Percentiles rank a stretch among this genome's conserved stretches.
Conservation (phyloP, 1,140 invertebrate species). For the Pararge aegeria region DNA sequence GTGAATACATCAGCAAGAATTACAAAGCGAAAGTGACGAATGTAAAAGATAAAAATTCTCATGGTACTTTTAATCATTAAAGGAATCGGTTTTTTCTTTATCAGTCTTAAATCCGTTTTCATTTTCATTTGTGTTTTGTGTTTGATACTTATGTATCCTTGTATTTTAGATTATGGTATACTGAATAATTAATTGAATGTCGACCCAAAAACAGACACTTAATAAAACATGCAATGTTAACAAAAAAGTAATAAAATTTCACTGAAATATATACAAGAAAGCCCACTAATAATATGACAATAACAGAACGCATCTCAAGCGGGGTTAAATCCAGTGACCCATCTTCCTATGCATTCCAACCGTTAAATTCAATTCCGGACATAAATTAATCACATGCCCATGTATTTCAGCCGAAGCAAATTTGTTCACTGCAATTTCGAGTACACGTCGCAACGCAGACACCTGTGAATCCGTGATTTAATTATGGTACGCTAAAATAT, state of each 20-base stretch:
- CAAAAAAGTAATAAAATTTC: too few relatives aligned
- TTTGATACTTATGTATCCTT: too few relatives aligned
- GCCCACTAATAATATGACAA: too few relatives aligned
- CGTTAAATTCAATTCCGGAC: slow-evolving; percentile 8
- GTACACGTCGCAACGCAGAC: neutral
- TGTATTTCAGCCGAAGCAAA: neutral
- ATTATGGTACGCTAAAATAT: neutral
- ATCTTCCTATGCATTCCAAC: neutral
- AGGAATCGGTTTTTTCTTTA: too few relatives aligned
- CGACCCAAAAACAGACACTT: too few relatives aligned
- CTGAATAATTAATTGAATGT: too few relatives aligned
- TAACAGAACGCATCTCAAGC: neutral
- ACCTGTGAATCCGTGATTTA: slow-evolving; percentile 4
- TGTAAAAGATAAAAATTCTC: neutral
- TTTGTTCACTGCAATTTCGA: slow-evolving; percentile 3
- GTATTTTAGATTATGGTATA: too few relatives aligned
- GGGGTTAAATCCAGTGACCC: neutral
- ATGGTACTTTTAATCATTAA: neutral
- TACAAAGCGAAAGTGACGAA: slow-evolving; percentile 1
- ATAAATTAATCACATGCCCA: neutral
- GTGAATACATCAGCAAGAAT: slow-evolving; percentile 21
- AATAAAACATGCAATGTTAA: too few relatives aligned
- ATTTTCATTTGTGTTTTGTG: too few relatives aligned
- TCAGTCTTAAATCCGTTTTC: too few relatives aligned
- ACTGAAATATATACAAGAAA: too few relatives aligned